Base-by-base conservation (phyloP, 1,140 invertebrate genomes). In the Bursaphelenchus mucronatus region DNA sequence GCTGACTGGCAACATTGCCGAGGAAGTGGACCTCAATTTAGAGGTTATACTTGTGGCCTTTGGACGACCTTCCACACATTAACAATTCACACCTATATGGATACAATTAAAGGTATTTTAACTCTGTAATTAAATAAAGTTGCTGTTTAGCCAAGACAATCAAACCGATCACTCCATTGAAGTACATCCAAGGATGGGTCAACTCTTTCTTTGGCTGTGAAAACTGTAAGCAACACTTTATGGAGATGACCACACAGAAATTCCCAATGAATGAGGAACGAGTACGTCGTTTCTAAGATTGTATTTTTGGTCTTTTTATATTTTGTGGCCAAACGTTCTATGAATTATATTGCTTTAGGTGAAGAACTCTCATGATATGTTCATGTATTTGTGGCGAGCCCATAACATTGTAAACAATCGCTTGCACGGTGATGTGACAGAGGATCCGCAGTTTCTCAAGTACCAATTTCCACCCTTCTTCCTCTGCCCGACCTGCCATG, bases 1-100 rank as follows among this genome's bases (percentile, higher is more conserved):
- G 52, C 76, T n/a, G 83, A 85, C 39, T 97, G 90, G 88, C 84
- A 90, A 54, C 88, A 88, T 10, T 98, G 95, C 81, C 85, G 86
- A 73, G 91, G 91, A 8, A 91, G 89, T 76, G 82, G 85, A 50
- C 81, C 87, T 1, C 83, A 85, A 51, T 85, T 81, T 69, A 86
- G 94, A 53, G 92, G 93, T n/a, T 97, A 92, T 81, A 90, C 93
- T 0, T 99, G 95, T 84, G 88, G 90, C 0, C 82, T 98, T 13
- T 99, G 95, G 95, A 90, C 87, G 44, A 84, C 94, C 63, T 98
- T 97, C 81, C 95, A 98, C 80, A 90, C 89, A 50, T 82, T 98
- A 21, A 92, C 91, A 9, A 89, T 95, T 0, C 88, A 88, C 79
- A 82, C 83, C 19, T 88, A 88, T 53, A 86, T 87, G 0, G 82